These are phyloP conservation scores for Malurus alboscapulatus DNA, from an alignment of 2,113 vertebrate genomes.

Conservation along the genomic window DNA sequence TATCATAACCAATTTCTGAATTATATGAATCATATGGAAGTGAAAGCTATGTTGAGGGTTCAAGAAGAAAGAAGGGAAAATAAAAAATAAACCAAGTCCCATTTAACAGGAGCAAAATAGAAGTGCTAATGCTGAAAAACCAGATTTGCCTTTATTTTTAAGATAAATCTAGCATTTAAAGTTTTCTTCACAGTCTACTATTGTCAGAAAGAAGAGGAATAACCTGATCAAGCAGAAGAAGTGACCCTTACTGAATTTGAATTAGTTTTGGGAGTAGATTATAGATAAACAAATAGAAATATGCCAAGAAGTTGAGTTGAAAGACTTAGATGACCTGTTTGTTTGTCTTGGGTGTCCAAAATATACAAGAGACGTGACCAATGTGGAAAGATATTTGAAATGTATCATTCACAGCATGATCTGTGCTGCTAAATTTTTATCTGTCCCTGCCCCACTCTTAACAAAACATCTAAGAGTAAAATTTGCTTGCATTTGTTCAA, in stretches of 20 bases:
- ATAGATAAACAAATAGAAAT: not conserved
- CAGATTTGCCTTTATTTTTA: not conserved
- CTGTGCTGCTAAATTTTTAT: not conserved
- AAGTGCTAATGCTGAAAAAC: not conserved
- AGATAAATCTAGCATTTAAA: not conserved
- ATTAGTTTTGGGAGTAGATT: not conserved
- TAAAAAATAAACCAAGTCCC: not conserved
- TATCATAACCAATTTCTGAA: not conserved
- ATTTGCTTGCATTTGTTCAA: not conserved
- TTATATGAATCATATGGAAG: not conserved
- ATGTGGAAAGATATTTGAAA: not conserved
- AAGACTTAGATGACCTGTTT: not conserved
- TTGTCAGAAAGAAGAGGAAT: not conserved
- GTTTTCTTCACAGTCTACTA: not conserved
- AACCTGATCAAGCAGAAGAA: not conserved
- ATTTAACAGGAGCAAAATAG: not conserved
- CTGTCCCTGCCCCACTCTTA: not conserved
- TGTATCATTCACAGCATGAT: not conserved
- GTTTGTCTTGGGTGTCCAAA: not conserved
- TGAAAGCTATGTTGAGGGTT: not conserved
- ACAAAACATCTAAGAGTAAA: not conserved
- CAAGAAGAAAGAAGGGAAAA: not conserved
- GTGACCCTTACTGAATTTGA: not conserved
- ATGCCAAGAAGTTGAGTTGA: not conserved
- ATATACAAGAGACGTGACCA: not conserved